Conservation (phyloP, 2,113 vertebrate species). For the Stigmatopora nigra region DNA sequence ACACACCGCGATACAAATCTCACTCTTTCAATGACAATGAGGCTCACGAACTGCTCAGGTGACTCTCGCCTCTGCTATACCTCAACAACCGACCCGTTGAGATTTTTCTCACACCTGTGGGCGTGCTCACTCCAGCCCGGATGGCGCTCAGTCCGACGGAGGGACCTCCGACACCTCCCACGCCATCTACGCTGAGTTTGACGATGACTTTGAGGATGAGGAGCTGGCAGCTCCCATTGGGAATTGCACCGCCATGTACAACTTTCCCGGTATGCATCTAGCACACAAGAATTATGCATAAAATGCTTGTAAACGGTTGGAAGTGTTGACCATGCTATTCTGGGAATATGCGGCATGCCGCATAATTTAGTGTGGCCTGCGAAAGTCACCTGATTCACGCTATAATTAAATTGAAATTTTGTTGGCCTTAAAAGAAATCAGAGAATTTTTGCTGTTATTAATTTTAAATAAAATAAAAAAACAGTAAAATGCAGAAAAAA, state of each 20-base stretch:
- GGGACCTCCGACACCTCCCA: constrained; percentile 71
- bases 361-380: too few relatives aligned
- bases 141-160: constrained; percentile 73
- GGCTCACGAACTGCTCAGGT: constrained; percentile 75
- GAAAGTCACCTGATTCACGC: too few relatives aligned
- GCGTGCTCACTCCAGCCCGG: constrained; percentile 59
- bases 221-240: constrained; percentile 74
- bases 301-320: too few relatives aligned
- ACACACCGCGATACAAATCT: constrained; percentile 63
- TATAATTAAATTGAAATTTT: too few relatives aligned
- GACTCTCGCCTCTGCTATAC: neutral
- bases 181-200: constrained; percentile 81
- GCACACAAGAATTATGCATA: neutral
- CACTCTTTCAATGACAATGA: constrained; percentile 74
- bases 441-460: too few relatives aligned
- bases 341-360: too few relatives aligned
- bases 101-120: neutral
- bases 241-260: constrained; percentile 82
- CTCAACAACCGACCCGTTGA: neutral
- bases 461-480: too few relatives aligned
- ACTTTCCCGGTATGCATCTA: constrained; percentile 74
- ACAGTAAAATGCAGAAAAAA: too few relatives aligned
- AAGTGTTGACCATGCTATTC: too few relatives aligned
- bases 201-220: constrained; percentile 84
- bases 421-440: too few relatives aligned